A percentile compares a stretch with the other conserved stretches of the same genome.
phyloP scores from a whole-genome alignment of 2,113 vertebrate genomes.

The Tangachromis dhanisi region DNA sequence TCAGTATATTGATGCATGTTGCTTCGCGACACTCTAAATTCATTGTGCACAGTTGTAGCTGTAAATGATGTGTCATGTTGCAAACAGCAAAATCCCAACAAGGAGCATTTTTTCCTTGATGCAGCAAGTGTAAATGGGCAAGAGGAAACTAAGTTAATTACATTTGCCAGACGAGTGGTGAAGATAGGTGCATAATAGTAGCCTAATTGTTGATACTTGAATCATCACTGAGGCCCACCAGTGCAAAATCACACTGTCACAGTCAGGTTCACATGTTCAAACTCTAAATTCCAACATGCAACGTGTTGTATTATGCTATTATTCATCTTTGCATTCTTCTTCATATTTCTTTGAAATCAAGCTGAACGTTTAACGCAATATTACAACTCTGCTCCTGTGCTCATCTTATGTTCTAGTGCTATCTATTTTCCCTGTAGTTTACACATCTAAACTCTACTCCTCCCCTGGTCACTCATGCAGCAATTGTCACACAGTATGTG shows the following conservation, averaged over 20 bases:
- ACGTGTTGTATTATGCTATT: background rate
- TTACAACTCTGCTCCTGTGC: background rate
- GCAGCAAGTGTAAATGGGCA: background rate
- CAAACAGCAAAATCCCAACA: background rate
- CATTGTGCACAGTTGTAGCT: slow-evolving; percentile 1
- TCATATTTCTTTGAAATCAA: background rate
- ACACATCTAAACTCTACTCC: background rate
- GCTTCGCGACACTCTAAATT: background rate
- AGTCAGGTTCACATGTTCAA: background rate
- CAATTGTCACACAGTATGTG: background rate
- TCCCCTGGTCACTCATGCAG: background rate
- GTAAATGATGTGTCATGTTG: slow-evolving; percentile 11
- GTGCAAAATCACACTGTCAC: background rate
- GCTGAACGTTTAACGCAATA: background rate
- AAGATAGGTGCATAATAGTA: background rate
- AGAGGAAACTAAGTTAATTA: slow-evolving; percentile 17
- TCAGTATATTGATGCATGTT: background rate
- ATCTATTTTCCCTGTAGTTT: background rate
- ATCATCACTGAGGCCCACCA: background rate
- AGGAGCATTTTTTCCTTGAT: background rate
- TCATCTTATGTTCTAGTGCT: background rate
- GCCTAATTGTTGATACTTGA: slow-evolving; percentile 13
- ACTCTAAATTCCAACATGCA: background rate
- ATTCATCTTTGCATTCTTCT: background rate
- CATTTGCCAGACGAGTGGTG: slow-evolving; percentile 9